These are phyloP conservation scores for Sebastes cheni DNA, from an alignment of 2,797 vertebrate genomes.

Conservation along the genomic window DNA sequence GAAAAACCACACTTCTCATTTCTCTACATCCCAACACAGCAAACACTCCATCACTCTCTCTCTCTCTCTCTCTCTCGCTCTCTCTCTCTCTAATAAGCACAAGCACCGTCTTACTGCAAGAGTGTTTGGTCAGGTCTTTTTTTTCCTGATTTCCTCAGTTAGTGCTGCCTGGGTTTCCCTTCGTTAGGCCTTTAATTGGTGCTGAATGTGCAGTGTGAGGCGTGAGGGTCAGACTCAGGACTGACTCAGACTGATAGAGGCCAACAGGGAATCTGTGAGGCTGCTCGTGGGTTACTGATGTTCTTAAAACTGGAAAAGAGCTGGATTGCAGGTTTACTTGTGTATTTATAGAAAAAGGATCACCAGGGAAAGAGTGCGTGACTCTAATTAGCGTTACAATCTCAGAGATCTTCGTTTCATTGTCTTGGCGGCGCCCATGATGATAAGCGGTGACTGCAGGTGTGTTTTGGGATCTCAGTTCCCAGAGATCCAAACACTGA, in stretches of 20 bases:
- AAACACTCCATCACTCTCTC: conserved; percentile 14
- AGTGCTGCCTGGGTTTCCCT: conserved; percentile 6
- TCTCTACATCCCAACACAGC: conserved; percentile 2
- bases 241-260: background rate
- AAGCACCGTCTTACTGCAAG: background rate
- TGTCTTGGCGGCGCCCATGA: no score
- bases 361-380: no score
- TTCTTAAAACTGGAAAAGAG: background rate
- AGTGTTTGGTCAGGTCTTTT: conserved; percentile 23
- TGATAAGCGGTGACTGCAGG: no score
- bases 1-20: background rate
- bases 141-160: conserved; percentile 16
- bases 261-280: background rate
- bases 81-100: background rate
- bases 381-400: no score
- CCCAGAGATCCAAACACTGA: no score
- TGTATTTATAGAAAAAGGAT: background rate
- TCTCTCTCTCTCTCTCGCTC: no score
- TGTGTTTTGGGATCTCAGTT: no score
- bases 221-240: conserved; percentile 3
- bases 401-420: no score
- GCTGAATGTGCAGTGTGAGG: conserved; percentile 42
- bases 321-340: background rate
- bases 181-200: conserved; percentile 30
- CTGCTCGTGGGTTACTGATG: no score